Conservation (phyloP, 2,797 vertebrate genomes). For the Limnodromus scolopaceus region DNA sequence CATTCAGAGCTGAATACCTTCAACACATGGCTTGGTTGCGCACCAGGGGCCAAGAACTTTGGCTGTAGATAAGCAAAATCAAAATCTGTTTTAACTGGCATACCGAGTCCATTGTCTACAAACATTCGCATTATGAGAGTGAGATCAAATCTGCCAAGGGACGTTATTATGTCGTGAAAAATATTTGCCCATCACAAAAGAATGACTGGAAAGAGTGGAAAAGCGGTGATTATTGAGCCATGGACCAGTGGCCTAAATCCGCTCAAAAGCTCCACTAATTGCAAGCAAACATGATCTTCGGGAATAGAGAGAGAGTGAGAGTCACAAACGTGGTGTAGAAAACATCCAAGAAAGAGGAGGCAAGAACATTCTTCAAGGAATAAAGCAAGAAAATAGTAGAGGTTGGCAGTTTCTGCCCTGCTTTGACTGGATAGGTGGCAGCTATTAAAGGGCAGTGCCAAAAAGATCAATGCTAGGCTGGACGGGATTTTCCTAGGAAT, state of each 20-base stretch:
- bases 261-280: conserved; percentile 20
- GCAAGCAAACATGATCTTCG: not conserved
- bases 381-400: conserved; percentile 16
- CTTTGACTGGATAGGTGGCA: conserved; percentile 34
- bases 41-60: conserved; percentile 48
- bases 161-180: not conserved
- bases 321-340: not conserved
- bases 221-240: conserved; percentile 2
- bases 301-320: conserved; percentile 36
- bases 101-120: conserved; percentile 35
- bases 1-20: conserved; percentile 49
- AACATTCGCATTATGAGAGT: conserved; percentile 31
- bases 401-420: not conserved
- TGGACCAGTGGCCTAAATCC: not conserved
- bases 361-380: conserved; percentile 22
- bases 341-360: conserved; percentile 15
- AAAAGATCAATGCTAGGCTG: not conserved
- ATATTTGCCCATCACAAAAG: conserved; percentile 20
- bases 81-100: conserved; percentile 62
- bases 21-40: conserved; percentile 41
- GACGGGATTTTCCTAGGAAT: not conserved
- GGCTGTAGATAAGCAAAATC: conserved; percentile 59
- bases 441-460: not conserved
- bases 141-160: conserved; percentile 22
- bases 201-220: not conserved